A percentile compares a stretch with the other conserved stretches of the same genome.
Conservation (phyloP, 2,888 invertebrate species). For the Alitta virens region DNA sequence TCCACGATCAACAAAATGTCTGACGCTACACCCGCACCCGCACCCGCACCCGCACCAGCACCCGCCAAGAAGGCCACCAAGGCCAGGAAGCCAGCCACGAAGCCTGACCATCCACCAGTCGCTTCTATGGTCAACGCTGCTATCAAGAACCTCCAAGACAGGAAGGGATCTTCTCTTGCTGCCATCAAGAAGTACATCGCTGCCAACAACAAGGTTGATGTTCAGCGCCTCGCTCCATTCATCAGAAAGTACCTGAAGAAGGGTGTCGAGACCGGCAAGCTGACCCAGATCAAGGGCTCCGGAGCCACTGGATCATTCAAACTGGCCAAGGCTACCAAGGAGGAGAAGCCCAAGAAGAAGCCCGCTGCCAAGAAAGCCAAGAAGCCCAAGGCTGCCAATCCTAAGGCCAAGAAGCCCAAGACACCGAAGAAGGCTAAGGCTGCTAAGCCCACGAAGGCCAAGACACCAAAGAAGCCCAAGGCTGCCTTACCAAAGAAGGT, state of each 20-base stretch:
- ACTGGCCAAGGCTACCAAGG: conserved; percentile 2
- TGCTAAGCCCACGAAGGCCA: no score
- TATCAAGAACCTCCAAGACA: no score
- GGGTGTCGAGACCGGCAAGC: conserved; percentile 4
- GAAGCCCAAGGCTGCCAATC: not conserved
- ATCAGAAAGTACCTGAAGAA: conserved; percentile 9
- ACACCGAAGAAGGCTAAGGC: conserved; percentile 7
- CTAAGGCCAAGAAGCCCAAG: conserved; percentile 5
- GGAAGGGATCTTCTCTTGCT: no score
- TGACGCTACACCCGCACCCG: not conserved
- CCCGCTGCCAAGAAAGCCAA: conserved; percentile 4
- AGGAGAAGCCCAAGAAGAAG: no score
- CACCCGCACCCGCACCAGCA: no score
- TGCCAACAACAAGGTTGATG: conserved; percentile 11
- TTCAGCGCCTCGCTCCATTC: conserved; percentile 6
- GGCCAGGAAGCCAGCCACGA: no score
- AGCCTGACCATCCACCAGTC: no score
- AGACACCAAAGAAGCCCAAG: not conserved
- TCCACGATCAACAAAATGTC: no score
- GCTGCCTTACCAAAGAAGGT: not conserved
- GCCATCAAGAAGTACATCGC: no score
- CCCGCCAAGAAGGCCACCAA: no score
- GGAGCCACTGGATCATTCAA: conserved; percentile 13
- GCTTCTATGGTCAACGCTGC: no score
- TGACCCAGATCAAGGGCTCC: conserved; percentile 12